phyloP scores from a whole-genome alignment of 2,113 vertebrate genomes.

The Sciurus niger region DNA sequence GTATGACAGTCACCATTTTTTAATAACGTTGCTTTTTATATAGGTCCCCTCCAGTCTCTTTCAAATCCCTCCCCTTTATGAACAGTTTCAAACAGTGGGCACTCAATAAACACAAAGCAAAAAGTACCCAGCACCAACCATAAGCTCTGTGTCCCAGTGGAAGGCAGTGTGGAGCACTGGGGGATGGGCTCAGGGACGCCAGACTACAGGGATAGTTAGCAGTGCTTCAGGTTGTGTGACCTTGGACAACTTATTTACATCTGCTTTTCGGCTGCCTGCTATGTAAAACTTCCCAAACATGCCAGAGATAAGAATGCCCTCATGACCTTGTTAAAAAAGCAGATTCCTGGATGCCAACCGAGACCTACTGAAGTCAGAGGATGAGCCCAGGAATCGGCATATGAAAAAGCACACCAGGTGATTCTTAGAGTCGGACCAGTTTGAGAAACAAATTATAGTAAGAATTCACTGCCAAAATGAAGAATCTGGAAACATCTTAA shows the following conservation, averaged over 20 bases:
- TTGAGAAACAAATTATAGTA: not conserved
- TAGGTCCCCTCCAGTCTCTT: not conserved
- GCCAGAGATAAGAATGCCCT: not conserved
- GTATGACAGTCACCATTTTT: not conserved
- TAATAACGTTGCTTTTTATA: not conserved
- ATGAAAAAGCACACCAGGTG: not conserved
- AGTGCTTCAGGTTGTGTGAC: not conserved
- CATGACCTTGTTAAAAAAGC: not conserved
- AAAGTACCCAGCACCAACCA: not conserved
- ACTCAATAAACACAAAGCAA: not conserved
- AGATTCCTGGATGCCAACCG: not conserved
- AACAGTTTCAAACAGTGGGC: not conserved
- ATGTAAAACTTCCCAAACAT: not conserved
- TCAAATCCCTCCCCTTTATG: not conserved
- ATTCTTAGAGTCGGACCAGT: not conserved
- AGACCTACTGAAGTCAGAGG: not conserved
- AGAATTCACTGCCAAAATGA: not conserved
- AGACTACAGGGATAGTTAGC: not conserved
- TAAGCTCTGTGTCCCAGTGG: not conserved
- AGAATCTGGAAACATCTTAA: not conserved
- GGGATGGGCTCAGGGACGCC: not conserved
- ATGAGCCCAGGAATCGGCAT: not conserved
- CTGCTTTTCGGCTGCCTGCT: not conserved
- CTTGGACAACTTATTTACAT: not conserved
- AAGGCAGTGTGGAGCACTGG: not conserved